These are phyloP conservation scores for Sebastes iracundus DNA, from an alignment of 2,797 vertebrate species.

Conservation along the genomic window DNA sequence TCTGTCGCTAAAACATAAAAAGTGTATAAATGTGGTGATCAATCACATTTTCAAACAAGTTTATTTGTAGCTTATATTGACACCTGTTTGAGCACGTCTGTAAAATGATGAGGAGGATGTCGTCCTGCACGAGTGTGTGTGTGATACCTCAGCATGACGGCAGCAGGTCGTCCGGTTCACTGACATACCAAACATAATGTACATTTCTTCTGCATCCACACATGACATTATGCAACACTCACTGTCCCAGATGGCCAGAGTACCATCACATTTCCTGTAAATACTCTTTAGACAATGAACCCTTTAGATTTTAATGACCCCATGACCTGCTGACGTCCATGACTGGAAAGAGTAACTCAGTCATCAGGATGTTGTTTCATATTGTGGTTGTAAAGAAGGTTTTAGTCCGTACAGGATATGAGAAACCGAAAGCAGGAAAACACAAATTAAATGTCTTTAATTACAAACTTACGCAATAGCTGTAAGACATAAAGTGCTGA, in stretches of 20 bases:
- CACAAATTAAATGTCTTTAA: background rate
- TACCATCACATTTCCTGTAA: background rate
- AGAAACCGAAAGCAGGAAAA: background rate
- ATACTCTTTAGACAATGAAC: background rate
- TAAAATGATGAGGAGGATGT: background rate
- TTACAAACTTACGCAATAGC: background rate
- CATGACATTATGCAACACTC: background rate
- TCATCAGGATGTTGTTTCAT: background rate
- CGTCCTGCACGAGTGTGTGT: background rate
- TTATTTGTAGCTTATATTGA: background rate
- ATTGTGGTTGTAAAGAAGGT: background rate
- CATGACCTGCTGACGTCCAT: background rate
- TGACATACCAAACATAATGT: constrained; percentile 9
- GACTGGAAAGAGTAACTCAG: background rate
- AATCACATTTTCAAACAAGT: no score
- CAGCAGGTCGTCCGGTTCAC: background rate
- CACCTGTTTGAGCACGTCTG: background rate
- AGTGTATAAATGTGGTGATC: background rate
- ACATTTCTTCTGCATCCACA: constrained; percentile 9
- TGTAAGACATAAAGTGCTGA: background rate
- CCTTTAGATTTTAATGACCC: background rate
- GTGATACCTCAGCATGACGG: background rate
- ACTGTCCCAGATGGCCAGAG: background rate
- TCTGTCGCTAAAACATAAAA: background rate
- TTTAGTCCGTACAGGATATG: background rate